Percentiles rank a stretch among this genome's conserved stretches.
These are phyloP conservation scores for Indicator indicator DNA, from an alignment of 2,113 vertebrate species.

Conservation along the genomic window DNA sequence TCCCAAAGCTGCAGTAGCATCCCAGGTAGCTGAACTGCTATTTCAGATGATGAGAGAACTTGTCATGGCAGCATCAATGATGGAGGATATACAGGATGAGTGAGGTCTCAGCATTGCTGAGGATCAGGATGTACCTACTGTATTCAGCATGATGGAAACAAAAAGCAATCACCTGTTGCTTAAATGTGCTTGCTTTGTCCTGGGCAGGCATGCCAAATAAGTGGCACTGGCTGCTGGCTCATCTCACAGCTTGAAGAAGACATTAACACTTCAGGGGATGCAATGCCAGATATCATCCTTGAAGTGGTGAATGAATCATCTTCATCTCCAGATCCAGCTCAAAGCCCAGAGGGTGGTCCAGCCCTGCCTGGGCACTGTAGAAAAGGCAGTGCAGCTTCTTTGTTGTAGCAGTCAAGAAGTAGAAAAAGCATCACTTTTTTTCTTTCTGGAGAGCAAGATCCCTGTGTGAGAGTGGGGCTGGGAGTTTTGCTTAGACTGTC, in stretches of 20 bases:
- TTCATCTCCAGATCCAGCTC: not conserved
- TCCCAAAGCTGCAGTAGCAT: not conserved
- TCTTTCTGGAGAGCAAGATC: not conserved
- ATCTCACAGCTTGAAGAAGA: not conserved
- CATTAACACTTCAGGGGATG: not conserved
- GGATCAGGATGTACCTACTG: not conserved
- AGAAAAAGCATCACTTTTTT: not conserved
- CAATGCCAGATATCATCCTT: accelerated
- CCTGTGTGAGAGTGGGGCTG: not conserved
- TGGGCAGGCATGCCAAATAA: not conserved
- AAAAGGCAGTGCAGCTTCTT: not conserved
- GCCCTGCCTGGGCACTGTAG: accelerated
- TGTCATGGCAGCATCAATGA: not conserved
- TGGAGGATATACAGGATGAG: not conserved
- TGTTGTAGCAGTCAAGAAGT: not conserved
- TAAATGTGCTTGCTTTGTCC: not conserved
- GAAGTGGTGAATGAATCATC: not conserved
- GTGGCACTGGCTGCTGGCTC: not conserved
- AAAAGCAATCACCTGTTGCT: not conserved
- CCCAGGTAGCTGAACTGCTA: not conserved
- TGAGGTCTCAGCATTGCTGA: not conserved
- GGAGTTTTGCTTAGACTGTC: not conserved
- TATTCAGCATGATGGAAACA: not conserved
- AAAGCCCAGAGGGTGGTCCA: not conserved
- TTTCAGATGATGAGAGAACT: not conserved